Conservation (phyloP, 2,797 vertebrate genomes). For the Cyclura pinguis region DNA sequence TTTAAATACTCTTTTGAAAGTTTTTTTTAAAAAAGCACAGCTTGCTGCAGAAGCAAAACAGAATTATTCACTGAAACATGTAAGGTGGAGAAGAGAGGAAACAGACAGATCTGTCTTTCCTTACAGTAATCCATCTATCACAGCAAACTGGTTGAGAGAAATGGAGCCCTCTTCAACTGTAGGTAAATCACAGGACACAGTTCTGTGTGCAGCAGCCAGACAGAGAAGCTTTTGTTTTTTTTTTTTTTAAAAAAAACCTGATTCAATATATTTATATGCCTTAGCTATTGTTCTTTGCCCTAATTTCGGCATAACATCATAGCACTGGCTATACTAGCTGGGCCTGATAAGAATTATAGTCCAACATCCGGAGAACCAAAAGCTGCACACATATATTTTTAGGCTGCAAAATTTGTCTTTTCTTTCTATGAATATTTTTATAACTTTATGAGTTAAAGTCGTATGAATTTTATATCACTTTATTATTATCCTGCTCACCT, state of each 20-base stretch:
- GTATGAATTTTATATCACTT: not conserved
- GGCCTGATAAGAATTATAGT: no score
- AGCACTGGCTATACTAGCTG: no score
- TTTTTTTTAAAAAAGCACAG: not conserved
- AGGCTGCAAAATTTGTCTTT: no score
- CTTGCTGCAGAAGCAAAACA: not conserved
- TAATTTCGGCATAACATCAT: not conserved
- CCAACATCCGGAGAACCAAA: no score
- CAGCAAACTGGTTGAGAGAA: not conserved
- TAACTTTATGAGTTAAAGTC: no score
- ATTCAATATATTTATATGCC: not conserved
- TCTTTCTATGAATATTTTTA: no score
- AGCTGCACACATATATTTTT: no score
- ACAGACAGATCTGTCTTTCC: not conserved
- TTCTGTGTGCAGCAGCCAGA: not conserved
- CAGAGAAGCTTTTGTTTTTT: not conserved
- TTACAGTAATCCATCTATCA: not conserved
- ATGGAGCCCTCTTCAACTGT: not conserved
- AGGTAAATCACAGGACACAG: not conserved
- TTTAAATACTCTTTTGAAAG: not conserved
- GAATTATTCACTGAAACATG: not conserved
- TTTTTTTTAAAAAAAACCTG: not conserved
- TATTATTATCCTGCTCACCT: constrained; percentile 76
- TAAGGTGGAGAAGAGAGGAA: not conserved
- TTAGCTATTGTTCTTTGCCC: not conserved